phyloP scores from a whole-genome alignment of 2,113 vertebrate species.

The Callipepla squamata region DNA sequence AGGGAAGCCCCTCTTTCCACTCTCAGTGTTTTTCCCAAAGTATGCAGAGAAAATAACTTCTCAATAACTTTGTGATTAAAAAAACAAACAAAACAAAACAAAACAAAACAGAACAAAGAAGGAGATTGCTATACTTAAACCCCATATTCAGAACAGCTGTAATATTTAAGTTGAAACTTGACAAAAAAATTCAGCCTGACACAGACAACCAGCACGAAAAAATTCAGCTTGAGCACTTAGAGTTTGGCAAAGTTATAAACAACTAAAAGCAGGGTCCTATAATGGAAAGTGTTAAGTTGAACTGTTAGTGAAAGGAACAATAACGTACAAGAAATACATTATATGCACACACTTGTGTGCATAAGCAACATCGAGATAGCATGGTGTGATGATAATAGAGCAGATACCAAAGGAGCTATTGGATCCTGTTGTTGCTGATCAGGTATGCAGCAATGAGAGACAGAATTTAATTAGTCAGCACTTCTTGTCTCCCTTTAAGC shows the following conservation, averaged over 20 bases:
- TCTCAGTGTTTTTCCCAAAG: not conserved
- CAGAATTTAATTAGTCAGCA: not conserved
- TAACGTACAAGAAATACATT: not conserved
- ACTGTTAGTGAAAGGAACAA: not conserved
- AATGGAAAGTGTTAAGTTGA: not conserved
- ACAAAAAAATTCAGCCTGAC: not conserved
- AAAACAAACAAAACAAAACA: not conserved
- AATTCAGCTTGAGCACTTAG: not conserved
- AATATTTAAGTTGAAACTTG: conserved; percentile 15
- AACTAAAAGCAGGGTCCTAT: not conserved
- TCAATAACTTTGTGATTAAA: not conserved
- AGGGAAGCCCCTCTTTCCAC: not conserved
- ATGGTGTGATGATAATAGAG: not conserved
- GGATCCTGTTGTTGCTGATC: not conserved
- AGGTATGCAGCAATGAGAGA: not conserved
- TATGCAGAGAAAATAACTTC: not conserved
- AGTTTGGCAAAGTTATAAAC: not conserved
- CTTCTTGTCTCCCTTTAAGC: not conserved
- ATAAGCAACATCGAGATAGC: not conserved
- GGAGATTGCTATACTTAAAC: not conserved
- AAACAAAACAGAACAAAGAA: not conserved
- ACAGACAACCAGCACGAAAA: not conserved
- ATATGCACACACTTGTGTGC: not conserved
- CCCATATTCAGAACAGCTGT: not conserved
- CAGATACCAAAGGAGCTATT: not conserved